Evolutionary conservation across 2,888 invertebrate genomes (phyloP).

Genomic region (Pimpla rufipes): DNA sequence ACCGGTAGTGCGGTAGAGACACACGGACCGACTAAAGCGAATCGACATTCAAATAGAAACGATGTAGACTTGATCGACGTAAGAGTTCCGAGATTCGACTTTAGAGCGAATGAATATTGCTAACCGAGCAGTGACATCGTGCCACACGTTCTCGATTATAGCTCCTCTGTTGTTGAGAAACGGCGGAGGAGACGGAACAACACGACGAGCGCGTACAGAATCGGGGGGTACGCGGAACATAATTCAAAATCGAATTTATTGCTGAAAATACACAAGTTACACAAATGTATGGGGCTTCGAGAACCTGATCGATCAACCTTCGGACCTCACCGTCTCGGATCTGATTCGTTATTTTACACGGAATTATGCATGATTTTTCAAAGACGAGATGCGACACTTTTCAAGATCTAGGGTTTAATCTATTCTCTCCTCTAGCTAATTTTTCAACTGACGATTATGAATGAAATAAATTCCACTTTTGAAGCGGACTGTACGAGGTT

Average conservation of each 20-base stretch:
- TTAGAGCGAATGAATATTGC: not conserved
- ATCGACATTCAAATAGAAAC: constrained; percentile 34
- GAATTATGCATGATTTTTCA: not conserved
- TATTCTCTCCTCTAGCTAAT: not conserved
- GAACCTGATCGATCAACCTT: not conserved
- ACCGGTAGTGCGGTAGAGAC: constrained; percentile 11
- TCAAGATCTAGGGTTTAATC: not conserved
- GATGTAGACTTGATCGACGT: constrained; percentile 8
- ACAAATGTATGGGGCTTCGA: not conserved
- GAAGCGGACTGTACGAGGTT: not conserved
- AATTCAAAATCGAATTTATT: constrained; percentile 66
- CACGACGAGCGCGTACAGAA: constrained; percentile 22
- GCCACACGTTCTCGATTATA: constrained; percentile 46
- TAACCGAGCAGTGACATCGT: constrained; percentile 25
- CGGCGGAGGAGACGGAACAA: constrained; percentile 12
- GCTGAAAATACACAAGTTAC: constrained; percentile 30
- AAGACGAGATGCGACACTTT: constrained; percentile 2
- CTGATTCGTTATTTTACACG: not conserved
- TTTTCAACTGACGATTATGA: not conserved
- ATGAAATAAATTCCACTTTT: not conserved
- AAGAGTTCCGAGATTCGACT: constrained; percentile 10
- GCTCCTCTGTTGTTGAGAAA: constrained; percentile 35
- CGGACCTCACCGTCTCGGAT: not conserved
- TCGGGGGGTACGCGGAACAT: constrained; percentile 44
- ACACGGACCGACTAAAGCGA: constrained; percentile 50